A percentile compares a stretch with the other conserved stretches of the same genome.
Evolutionary conservation across 1,140 invertebrate species (phyloP).

Genomic region (Saxidomus purpurata): DNA sequence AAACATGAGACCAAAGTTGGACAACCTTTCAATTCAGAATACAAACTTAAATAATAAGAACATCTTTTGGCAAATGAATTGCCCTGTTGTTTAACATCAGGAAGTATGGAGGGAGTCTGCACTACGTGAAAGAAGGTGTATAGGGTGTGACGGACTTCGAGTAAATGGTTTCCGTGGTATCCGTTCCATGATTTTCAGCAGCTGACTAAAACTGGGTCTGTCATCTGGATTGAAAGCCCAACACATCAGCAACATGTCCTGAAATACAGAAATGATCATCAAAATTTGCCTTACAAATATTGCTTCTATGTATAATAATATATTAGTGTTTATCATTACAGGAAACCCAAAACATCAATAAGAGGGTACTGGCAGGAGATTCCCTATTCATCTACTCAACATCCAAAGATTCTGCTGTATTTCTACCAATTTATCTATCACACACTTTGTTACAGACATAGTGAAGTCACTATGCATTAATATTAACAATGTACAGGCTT

Average conservation of each 20-base stretch:
- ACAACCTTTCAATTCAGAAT: neutral
- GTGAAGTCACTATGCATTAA: too few species aligned
- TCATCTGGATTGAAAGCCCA: conserved; percentile 95
- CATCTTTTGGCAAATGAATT: neutral
- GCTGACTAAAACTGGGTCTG: conserved; percentile 95
- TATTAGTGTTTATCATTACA: too few species aligned
- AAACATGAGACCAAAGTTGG: neutral
- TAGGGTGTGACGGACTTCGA: conserved; percentile 98
- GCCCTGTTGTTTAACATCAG: conserved; percentile 32
- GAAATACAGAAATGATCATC: conserved; percentile 78
- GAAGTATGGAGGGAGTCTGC: conserved; percentile 81
- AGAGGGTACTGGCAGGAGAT: too few species aligned
- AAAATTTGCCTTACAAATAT: too few species aligned
- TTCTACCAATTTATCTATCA: too few species aligned
- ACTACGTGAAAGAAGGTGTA: conserved; percentile 84
- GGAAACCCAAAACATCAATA: too few species aligned
- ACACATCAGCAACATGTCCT: conserved; percentile 99
- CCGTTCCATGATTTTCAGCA: conserved; percentile 95
- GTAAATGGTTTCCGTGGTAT: conserved; percentile 96
- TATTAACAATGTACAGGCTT: too few species aligned
- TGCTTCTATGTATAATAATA: too few species aligned
- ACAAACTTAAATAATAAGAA: neutral
- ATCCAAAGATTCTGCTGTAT: too few species aligned
- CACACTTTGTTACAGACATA: too few species aligned
- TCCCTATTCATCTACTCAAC: too few species aligned